Conservation (phyloP, 2,113 vertebrate species). For the Microcebus ravelobensis region DNA sequence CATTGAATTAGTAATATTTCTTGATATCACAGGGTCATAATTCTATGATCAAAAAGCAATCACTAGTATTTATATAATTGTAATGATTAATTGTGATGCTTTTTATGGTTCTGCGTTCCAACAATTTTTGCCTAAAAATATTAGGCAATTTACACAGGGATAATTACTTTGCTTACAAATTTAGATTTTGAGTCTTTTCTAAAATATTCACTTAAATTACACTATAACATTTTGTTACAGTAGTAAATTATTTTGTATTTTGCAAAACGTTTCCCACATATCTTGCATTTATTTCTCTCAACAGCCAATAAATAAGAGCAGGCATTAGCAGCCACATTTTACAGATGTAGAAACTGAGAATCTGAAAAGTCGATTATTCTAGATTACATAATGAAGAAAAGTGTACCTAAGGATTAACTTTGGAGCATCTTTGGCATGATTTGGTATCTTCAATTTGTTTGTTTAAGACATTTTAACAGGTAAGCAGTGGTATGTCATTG, state of each 20-base stretch:
- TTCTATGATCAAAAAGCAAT: not conserved
- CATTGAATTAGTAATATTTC: not conserved
- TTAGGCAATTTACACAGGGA: not conserved
- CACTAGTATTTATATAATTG: not conserved
- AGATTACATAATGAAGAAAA: not conserved
- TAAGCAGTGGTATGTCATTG: not conserved
- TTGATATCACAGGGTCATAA: not conserved
- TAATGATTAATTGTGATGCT: not conserved
- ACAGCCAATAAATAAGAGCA: not conserved
- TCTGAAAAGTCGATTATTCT: not conserved
- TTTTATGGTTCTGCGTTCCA: not conserved
- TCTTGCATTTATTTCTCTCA: not conserved
- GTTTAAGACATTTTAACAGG: not conserved
- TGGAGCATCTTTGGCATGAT: not conserved
- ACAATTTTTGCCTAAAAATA: not conserved
- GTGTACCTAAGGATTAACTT: not conserved
- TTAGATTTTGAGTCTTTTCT: not conserved
- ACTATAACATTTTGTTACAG: not conserved
- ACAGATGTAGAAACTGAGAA: not conserved
- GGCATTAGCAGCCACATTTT: not conserved
- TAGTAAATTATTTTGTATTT: not conserved
- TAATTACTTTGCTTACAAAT: not conserved
- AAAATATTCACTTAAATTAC: not conserved
- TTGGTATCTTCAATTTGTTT: not conserved
- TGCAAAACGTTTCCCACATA: not conserved